Evolutionary conservation across 2,113 vertebrate species (phyloP).

Genomic region (Pelecanoides urinatrix): DNA sequence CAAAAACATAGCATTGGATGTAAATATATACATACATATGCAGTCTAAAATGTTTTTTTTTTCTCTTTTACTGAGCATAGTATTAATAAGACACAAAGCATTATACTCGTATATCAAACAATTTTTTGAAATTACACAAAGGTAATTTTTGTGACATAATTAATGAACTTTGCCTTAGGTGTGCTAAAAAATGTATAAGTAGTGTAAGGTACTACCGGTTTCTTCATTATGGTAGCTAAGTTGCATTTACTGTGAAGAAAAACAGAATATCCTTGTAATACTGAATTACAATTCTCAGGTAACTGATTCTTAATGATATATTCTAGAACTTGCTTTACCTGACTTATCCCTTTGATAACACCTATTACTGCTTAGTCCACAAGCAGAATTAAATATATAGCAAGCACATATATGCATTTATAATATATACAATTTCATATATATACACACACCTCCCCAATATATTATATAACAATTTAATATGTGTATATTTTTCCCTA

Average conservation of each 20-base stretch:
- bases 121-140: background rate
- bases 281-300: background rate
- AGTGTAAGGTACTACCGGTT: background rate
- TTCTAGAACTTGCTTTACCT: background rate
- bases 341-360: background rate
- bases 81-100: background rate
- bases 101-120: background rate
- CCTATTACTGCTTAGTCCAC: background rate
- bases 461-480: background rate
- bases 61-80: background rate
- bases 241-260: background rate
- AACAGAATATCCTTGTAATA: background rate
- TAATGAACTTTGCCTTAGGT: background rate
- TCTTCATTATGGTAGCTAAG: background rate
- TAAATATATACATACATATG: background rate
- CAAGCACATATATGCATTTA: background rate
- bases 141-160: background rate
- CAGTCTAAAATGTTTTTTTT: background rate
- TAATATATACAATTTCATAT: background rate
- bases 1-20: background rate
- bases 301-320: background rate
- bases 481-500: background rate
- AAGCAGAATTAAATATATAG: background rate
- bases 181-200: background rate
- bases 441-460: rapidly evolving